phyloP scores from a whole-genome alignment of 2,888 invertebrate species.

The Palloptera scutellata region DNA sequence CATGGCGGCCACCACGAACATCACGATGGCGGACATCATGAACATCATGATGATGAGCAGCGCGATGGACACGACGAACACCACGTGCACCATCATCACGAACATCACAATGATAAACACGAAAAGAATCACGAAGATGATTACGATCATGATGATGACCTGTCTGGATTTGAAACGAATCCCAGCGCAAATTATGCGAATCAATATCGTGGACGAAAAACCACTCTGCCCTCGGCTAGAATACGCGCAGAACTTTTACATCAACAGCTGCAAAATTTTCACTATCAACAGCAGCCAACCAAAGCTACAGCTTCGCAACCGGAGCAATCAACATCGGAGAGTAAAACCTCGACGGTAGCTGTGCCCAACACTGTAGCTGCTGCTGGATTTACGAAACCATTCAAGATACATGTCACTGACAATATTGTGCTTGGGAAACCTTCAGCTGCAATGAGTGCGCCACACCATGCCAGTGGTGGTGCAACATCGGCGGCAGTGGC shows the following conservation, averaged over 20 bases:
- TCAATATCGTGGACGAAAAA: conserved; percentile 25
- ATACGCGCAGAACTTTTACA: conserved; percentile 38
- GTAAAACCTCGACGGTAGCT: conserved; percentile 36
- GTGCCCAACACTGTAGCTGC: conserved; percentile 15
- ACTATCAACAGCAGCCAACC: conserved; percentile 32
- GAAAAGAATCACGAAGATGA: neutral
- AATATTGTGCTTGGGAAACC: neutral
- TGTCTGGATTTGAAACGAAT: conserved; percentile 43
- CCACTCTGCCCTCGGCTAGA: conserved; percentile 11
- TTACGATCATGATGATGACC: conserved; percentile 31
- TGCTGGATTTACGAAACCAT: conserved; percentile 16
- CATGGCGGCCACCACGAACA: conserved; percentile 34
- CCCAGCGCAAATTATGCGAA: conserved; percentile 39
- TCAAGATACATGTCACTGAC: conserved; percentile 25
- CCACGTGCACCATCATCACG: conserved; percentile 11
- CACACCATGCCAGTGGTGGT: neutral
- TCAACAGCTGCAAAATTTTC: conserved; percentile 48
- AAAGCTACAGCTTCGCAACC: conserved; percentile 26
- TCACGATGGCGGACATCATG: conserved; percentile 32
- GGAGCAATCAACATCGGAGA: conserved; percentile 41
- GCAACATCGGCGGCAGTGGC: conserved; percentile 15
- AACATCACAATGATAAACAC: conserved; percentile 17
- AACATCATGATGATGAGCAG: conserved; percentile 38
- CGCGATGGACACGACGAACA: conserved; percentile 6
- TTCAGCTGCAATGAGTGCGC: conserved; percentile 24